Base-by-base conservation (phyloP, 2,888 invertebrate genomes). In the Papilio gigon region DNA sequence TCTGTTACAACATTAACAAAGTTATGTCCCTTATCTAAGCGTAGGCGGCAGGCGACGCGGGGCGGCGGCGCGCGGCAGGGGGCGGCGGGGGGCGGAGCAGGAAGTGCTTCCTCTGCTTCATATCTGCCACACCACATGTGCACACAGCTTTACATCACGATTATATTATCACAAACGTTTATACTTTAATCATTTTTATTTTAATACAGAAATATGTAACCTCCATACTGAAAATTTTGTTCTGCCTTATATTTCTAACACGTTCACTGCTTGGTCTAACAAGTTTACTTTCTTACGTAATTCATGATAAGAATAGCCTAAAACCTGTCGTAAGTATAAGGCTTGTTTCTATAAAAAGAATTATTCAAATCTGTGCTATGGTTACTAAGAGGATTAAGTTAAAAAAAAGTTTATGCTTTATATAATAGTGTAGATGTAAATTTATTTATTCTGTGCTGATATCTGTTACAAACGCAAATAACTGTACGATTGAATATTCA, bases 21-120 rank as follows among this genome's bases (percentile, higher is more conserved):
- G 53, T 61, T 30, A 58, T 40, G 58, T 25, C 25, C 17, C 60
- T 67, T 61, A 67, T 67, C 67, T 17, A 17, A 12, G 61, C 40
- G 67, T 67, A 37, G 47, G 61, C 67, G 67, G 47, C 22, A n/a
- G n/a, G 40, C 40, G 6, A 9, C 33, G 33, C 3, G n/a, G 12
- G 5, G 40, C 40, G 4, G 40, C 40, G n/a, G 3, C 27, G n/a
- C n/a, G 61, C 67, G 67, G 47, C 22, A n/a, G n/a, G 40, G n/a
- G 6, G 33, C 33, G 33, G 1, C 5, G 12, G 5, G 40, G n/a
- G 4, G 40, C 40, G n/a, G 3, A 27, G 30, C 68, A 64, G 68
- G 68, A 68, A 68, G 64, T 27, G 53, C 64, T 65, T 68, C 68
- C 68, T 68, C 59, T 59, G 53, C 64, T 65, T 68, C 68, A 53